Conservation (phyloP, 2,113 vertebrate genomes). For the Chaenogobius annularis region DNA sequence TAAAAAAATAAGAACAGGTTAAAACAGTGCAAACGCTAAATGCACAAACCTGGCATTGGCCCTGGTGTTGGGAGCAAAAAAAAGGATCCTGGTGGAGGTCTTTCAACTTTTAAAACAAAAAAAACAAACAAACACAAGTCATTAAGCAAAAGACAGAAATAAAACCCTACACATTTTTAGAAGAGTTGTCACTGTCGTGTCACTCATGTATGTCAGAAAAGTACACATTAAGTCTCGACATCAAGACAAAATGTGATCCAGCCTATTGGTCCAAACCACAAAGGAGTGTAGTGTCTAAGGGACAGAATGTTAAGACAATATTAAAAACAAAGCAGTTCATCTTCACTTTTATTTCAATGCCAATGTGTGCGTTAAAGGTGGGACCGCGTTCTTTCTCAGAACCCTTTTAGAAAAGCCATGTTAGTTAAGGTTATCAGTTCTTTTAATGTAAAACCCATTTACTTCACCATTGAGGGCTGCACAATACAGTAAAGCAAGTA, state of each 20-base stretch:
- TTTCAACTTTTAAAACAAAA: slow-evolving; percentile 17
- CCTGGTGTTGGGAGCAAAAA: fast-evolving
- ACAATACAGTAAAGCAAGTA: not conserved
- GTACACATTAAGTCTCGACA: not conserved
- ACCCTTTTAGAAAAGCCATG: not conserved
- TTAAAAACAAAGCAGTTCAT: not conserved
- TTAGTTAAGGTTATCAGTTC: not conserved
- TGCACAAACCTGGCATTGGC: slow-evolving; percentile 12
- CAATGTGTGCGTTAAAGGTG: not conserved
- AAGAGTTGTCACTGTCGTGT: not conserved
- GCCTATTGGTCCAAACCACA: not conserved
- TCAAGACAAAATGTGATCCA: not conserved
- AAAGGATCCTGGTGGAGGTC: not conserved
- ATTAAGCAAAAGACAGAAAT: not conserved
- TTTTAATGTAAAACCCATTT: not conserved
- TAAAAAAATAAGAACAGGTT: not conserved
- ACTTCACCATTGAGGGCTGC: not conserved
- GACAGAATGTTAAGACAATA: not conserved
- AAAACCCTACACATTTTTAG: not conserved
- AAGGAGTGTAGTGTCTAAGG: not conserved
- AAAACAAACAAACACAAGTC: not conserved
- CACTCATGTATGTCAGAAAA: not conserved
- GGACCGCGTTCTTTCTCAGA: not conserved
- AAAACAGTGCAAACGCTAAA: not conserved
- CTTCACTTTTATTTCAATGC: not conserved